Evolutionary conservation across 2,888 invertebrate genomes (phyloP), one percentile per base, ranked within the genome.

Genomic region (Neocrepidodera transversa): DNA sequence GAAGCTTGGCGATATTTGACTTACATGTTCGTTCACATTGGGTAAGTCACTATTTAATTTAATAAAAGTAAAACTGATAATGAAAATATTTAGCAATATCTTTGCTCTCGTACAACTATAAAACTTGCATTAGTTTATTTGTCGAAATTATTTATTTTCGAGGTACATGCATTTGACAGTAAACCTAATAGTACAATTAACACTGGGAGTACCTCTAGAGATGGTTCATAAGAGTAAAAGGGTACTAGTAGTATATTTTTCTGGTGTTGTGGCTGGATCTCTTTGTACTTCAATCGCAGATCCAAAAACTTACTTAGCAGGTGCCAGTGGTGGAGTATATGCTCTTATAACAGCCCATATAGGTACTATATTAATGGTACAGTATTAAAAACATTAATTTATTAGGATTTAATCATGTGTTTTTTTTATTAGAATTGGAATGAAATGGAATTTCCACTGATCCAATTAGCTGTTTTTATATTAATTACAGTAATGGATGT

Each of bases 141-240:
- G n/a, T 23, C 23, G 23, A 23, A 23, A 23, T 3, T 23, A 30
- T 26, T 7, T 28, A 63, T 50, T 57, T 71, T 75, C 17, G 82
- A 93, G 93, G 49, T 86, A 88, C 45, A 86, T 92, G 74, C 98
- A 99, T 78, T 83, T 98, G 30, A 81, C 93, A 63, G 93, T 95
- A 73, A 98, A 99, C 79, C 82, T 97, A 17, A 80, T 95, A 52
- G 93, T 97, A 61, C 97, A 98, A 79, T 82, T 98, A 59, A 85
- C 97, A 78, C 84, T 99, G 57, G 98, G 98, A 0, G 87, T 97
- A 7, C 96, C 97, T 0, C 80, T 99, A 62, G 98, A 99, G 81
- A 90, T 98, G 88, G 97, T 97, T 0, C 97, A 98, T 79, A 88
- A 90, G 67, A 95, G 94, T 90, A 95, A 95, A 95, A 84, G 97